Evolutionary conservation across 2,113 vertebrate species (phyloP).

Genomic region (Eidolon helvum): DNA sequence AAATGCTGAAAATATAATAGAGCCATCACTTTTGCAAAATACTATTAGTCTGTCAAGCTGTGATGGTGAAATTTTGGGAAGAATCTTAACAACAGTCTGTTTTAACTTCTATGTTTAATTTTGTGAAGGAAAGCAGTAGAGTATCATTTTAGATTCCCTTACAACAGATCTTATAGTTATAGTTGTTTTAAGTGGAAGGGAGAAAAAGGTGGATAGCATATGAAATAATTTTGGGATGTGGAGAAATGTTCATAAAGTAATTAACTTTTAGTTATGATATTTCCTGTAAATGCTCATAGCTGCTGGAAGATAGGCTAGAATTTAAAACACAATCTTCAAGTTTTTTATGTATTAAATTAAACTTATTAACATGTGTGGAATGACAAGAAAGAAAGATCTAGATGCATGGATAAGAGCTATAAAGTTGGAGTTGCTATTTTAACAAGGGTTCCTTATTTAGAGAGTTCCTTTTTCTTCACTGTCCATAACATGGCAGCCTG

Average conservation of each 20-base stretch:
- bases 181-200: background rate
- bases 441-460: background rate
- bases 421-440: background rate
- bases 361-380: background rate
- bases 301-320: background rate
- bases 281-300: background rate
- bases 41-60: slow-evolving; percentile 35
- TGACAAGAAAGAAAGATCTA: background rate
- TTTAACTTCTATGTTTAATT: slow-evolving; percentile 51
- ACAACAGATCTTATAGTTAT: slow-evolving; percentile 3
- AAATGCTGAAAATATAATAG: slow-evolving; percentile 29
- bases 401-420: background rate
- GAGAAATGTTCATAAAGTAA: background rate
- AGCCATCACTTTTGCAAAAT: background rate
- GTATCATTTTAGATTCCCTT: slow-evolving; percentile 58
- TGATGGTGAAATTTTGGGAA: background rate
- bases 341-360: background rate
- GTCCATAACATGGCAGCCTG: background rate
- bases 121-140: background rate
- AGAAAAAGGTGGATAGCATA: slow-evolving; percentile 39
- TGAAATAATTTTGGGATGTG: background rate
- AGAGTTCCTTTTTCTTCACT: background rate
- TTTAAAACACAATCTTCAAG: background rate
- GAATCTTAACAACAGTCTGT: background rate
- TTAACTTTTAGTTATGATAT: background rate